phyloP scores from a whole-genome alignment of 2,888 invertebrate genomes.

The Drosophila subsilvestris region DNA sequence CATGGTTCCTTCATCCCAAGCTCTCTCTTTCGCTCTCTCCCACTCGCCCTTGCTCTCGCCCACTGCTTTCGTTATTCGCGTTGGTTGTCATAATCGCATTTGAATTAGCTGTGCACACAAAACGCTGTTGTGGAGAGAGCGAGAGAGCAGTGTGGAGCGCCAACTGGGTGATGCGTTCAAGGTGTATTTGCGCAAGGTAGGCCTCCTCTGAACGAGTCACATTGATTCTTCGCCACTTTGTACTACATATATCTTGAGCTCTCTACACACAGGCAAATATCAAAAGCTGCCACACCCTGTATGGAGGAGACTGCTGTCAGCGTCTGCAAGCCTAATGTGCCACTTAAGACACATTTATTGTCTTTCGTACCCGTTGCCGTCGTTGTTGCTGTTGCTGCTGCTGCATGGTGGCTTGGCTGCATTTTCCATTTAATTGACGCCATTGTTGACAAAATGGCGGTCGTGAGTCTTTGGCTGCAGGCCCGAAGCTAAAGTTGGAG shows the following conservation, averaged over 20 bases:
- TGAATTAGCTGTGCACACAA: conserved; percentile 76
- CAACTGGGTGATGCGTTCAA: conserved; percentile 57
- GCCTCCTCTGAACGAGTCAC: neutral
- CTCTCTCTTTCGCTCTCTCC: neutral
- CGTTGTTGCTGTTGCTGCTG: conserved; percentile 27
- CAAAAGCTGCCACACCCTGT: conserved; percentile 48
- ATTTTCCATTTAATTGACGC: conserved; percentile 77
- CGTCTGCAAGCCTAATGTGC: conserved; percentile 71
- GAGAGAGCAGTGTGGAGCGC: neutral
- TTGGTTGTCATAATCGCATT: conserved; percentile 77
- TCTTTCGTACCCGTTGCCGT: conserved; percentile 50
- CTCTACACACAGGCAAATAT: no score
- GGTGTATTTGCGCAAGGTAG: neutral
- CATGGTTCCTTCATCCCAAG: conserved; percentile 8
- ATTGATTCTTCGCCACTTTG: neutral
- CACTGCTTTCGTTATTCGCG: conserved; percentile 60
- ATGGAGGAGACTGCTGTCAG: conserved; percentile 2
- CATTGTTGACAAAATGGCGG: conserved; percentile 79
- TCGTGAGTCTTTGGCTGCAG: conserved; percentile 46
- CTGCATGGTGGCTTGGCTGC: conserved; percentile 51
- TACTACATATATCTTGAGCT: no score
- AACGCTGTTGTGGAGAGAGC: conserved; percentile 37
- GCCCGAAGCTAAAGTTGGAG: conserved; percentile 22
- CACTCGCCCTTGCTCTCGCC: conserved; percentile 28
- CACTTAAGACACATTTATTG: conserved; percentile 79